These are phyloP conservation scores for Aporophyla lueneburgensis DNA, from an alignment of 2,888 invertebrate genomes.

Conservation along the genomic window DNA sequence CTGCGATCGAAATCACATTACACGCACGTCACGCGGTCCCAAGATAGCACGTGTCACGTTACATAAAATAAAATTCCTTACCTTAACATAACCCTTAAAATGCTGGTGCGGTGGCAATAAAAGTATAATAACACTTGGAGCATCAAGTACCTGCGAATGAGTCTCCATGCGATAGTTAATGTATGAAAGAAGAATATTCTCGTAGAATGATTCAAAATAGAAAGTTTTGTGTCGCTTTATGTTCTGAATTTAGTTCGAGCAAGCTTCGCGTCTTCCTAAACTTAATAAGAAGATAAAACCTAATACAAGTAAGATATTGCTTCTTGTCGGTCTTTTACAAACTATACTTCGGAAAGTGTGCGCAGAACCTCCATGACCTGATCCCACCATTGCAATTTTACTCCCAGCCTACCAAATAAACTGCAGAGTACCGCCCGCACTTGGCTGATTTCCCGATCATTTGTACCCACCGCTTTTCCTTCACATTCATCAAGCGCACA, in stretches of 20 bases:
- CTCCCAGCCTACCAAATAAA: too few relatives aligned
- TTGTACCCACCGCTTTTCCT: too few relatives aligned
- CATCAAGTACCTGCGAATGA: constrained; percentile 38
- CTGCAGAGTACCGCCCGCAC: too few relatives aligned
- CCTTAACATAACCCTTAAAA: constrained; percentile 38
- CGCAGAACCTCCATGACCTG: too few relatives aligned
- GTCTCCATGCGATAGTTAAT: constrained; percentile 21
- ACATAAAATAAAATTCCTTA: constrained; percentile 35
- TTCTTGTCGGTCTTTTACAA: too few relatives aligned
- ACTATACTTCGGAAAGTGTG: too few relatives aligned
- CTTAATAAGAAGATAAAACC: too few relatives aligned
- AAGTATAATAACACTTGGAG: constrained; percentile 49
- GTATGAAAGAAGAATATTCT: not conserved
- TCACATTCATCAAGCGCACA: too few relatives aligned
- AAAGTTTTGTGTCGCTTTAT: not conserved
- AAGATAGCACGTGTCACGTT: constrained; percentile 36
- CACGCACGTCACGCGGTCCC: constrained; percentile 25
- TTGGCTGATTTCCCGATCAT: too few relatives aligned
- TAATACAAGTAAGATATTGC: too few relatives aligned
- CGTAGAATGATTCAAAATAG: too few relatives aligned
- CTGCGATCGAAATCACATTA: constrained; percentile 46
- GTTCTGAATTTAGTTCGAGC: not conserved
- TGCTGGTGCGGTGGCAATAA: constrained; percentile 47
- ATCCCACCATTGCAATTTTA: too few relatives aligned
- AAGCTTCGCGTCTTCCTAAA: not conserved